A percentile compares a stretch with the other conserved stretches of the same genome.
These are phyloP conservation scores for Aphelocoma californica DNA, from an alignment of 2,797 vertebrate genomes.

Conservation along the genomic window DNA sequence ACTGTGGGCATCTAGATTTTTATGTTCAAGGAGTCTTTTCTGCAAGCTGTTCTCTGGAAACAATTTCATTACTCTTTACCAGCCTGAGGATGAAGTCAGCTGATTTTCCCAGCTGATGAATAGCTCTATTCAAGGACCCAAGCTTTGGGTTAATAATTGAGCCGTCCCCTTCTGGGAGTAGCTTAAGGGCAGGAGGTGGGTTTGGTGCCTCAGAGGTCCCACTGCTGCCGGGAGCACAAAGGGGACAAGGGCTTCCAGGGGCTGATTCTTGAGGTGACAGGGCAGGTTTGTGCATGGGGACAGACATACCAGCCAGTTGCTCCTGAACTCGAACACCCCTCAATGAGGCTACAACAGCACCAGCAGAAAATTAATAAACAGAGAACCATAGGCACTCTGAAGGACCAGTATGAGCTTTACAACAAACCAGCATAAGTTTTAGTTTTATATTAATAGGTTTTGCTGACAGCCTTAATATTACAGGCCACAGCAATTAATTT, in stretches of 20 bases:
- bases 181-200: background rate
- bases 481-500: background rate
- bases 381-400: background rate
- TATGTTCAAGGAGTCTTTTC: background rate
- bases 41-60: constrained; percentile 78
- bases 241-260: background rate
- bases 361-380: background rate
- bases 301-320: background rate
- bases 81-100: constrained; percentile 88
- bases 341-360: background rate
- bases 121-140: constrained; percentile 87
- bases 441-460: background rate
- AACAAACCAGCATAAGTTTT: background rate
- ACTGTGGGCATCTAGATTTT: background rate
- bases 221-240: background rate
- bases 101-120: constrained; percentile 89
- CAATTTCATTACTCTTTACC: constrained; percentile 80
- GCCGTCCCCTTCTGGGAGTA: constrained; percentile 60
- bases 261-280: background rate
- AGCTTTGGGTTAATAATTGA: constrained; percentile 88
- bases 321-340: background rate
- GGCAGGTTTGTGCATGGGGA: background rate
- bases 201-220: background rate
- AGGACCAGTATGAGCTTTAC: background rate
- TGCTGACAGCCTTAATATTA: background rate